phyloP scores from a whole-genome alignment of 2,888 invertebrate species.

The Tholera decimalis region DNA sequence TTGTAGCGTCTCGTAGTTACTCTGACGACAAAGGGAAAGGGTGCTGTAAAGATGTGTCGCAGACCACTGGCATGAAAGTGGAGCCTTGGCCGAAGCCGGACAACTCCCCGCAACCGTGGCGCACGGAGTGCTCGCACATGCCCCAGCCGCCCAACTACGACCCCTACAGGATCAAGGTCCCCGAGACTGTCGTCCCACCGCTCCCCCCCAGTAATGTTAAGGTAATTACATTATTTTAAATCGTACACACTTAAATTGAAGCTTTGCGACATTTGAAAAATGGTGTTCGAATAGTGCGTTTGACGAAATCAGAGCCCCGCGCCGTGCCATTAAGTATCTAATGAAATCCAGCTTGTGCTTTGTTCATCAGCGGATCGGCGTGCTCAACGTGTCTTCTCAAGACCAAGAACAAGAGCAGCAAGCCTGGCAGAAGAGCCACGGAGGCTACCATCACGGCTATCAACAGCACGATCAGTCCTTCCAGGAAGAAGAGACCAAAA shows the following conservation, averaged over 20 bases:
- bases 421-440: conserved; percentile 17
- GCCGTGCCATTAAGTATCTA: conserved; percentile 82
- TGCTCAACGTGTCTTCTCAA: conserved; percentile 68
- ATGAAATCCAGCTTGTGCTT: conserved; percentile 90
- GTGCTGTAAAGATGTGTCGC: conserved; percentile 76
- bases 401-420: conserved; percentile 39
- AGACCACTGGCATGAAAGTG: conserved; percentile 76
- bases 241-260: conserved; percentile 24
- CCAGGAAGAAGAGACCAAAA: conserved; percentile 62
- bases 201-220: conserved; percentile 83
- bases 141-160: conserved; percentile 84
- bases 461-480: conserved; percentile 2
- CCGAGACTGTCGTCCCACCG: conserved; percentile 83
- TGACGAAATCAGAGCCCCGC: conserved; percentile 88
- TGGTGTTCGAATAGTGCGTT: conserved; percentile 84
- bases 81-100: conserved; percentile 81
- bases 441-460: conserved; percentile 23
- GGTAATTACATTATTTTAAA: conserved; percentile 69
- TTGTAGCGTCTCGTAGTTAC: conserved; percentile 69
- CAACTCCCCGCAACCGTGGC: conserved; percentile 75
- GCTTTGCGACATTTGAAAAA: conserved; percentile 70
- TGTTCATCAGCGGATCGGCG: conserved; percentile 86
- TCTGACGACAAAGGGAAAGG: conserved; percentile 71
- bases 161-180: conserved; percentile 85
- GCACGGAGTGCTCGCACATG: conserved; percentile 75